Evolutionary conservation across 2,797 vertebrate genomes (phyloP).

Genomic region (Labeo calbasu): DNA sequence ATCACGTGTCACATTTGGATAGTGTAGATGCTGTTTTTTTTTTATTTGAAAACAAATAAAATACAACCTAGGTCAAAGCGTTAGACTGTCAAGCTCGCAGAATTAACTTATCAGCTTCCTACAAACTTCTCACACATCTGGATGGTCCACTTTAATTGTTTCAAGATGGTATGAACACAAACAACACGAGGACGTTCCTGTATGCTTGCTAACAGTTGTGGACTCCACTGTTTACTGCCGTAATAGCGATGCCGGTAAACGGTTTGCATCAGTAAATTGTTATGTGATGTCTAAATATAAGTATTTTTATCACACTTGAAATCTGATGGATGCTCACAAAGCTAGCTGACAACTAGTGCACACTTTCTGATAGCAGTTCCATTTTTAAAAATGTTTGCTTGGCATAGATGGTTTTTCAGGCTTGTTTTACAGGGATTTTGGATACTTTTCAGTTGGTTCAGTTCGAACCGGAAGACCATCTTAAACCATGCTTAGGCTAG

Average conservation of each 20-base stretch:
- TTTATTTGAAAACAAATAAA: constrained; percentile 26
- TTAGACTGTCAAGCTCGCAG: constrained; percentile 3
- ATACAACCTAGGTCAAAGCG: not conserved
- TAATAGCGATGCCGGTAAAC: not conserved
- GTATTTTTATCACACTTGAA: not conserved
- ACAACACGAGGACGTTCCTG: constrained; percentile 4
- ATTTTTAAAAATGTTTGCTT: not conserved
- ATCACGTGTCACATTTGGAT: not conserved
- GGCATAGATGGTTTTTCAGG: not conserved
- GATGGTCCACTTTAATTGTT: constrained; percentile 23
- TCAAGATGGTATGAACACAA: constrained; percentile 21
- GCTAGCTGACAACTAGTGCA: not conserved
- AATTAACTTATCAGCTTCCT: constrained; percentile 29
- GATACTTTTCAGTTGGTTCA: not conserved
- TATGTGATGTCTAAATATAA: not conserved
- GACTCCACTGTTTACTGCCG: constrained; percentile 23
- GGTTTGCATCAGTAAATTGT: constrained; percentile 14
- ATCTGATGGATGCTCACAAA: not conserved
- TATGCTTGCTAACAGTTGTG: not conserved
- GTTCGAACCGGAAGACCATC: not conserved
- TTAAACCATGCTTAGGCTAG: not conserved
- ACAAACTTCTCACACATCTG: constrained; percentile 35
- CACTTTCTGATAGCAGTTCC: not conserved
- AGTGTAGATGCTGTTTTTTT: constrained; percentile 18
- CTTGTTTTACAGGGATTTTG: not conserved